phyloP scores from a whole-genome alignment of 1,140 invertebrate species.

The Stratiolaelaps scimitus region DNA sequence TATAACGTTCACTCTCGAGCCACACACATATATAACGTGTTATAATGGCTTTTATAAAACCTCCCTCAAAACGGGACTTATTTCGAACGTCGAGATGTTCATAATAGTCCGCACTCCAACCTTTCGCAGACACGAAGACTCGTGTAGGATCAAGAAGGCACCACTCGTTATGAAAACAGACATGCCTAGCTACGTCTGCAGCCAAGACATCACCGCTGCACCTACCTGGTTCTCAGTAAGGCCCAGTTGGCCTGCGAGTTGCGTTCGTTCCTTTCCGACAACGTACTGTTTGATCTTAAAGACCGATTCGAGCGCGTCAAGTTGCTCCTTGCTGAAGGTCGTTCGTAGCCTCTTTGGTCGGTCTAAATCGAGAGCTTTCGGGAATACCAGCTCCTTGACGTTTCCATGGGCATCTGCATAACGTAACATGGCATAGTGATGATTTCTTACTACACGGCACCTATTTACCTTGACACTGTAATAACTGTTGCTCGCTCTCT shows the following conservation, averaged over 20 bases:
- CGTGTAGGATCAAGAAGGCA: too few species aligned
- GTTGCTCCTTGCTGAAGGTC: conserved; percentile 45
- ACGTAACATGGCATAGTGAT: too few species aligned
- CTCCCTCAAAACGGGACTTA: too few species aligned
- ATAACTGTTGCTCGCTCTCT: too few species aligned
- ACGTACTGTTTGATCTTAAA: conserved; percentile 46
- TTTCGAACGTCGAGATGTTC: neutral
- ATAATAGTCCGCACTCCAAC: neutral
- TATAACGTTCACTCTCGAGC: too few species aligned
- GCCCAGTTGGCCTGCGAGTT: conserved; percentile 42
- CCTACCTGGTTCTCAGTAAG: conserved; percentile 47
- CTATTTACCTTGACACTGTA: too few species aligned
- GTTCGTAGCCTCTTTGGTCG: conserved; percentile 47
- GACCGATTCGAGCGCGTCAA: conserved; percentile 43
- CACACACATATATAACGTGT: too few species aligned
- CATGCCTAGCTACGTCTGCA: too few species aligned
- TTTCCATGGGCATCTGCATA: conserved; percentile 45
- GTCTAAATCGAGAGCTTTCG: conserved; percentile 46
- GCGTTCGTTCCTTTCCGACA: conserved; percentile 44
- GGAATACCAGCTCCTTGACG: conserved; percentile 45
- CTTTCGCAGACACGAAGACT: neutral
- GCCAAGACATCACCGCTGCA: neutral
- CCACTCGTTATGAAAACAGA: too few species aligned
- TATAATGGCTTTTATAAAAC: too few species aligned
- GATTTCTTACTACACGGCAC: too few species aligned